Conservation (phyloP, 2,888 invertebrate genomes). For the Harmothoe impar region DNA sequence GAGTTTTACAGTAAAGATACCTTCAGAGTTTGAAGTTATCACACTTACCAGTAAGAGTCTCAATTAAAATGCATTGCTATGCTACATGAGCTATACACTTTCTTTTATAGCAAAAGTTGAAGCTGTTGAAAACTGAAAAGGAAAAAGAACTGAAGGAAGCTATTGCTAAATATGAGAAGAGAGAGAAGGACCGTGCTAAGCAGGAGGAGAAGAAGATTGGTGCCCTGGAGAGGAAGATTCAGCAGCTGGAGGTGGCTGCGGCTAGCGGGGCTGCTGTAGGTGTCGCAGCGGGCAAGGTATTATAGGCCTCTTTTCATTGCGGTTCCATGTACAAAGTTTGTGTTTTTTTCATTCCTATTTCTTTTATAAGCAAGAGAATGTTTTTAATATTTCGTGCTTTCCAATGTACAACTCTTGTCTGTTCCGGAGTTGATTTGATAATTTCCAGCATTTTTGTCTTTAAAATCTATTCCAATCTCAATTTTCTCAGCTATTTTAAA, state of each 20-base stretch:
- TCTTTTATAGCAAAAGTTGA: slow-evolving; percentile 73
- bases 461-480: too few species aligned
- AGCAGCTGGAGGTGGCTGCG: slow-evolving; percentile 47
- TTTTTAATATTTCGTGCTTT: too few species aligned
- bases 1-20: too few species aligned
- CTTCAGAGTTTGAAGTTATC: too few species aligned
- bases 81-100: too few species aligned
- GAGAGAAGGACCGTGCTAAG: slow-evolving; percentile 74
- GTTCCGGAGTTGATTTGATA: background rate
- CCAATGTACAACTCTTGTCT: too few species aligned
- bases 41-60: too few species aligned
- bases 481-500: too few species aligned
- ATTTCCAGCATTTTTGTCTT: too few species aligned
- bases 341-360: too few species aligned
- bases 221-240: slow-evolving; percentile 73
- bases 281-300: slow-evolving; percentile 63
- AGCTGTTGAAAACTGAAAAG: slow-evolving; percentile 74
- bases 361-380: too few species aligned
- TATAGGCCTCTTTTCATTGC: background rate
- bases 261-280: slow-evolving; percentile 69
- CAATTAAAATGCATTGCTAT: too few species aligned
- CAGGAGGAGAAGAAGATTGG: slow-evolving; percentile 76
- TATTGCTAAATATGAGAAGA: slow-evolving; percentile 76
- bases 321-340: background rate
- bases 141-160: slow-evolving; percentile 76